These are phyloP conservation scores for Octomys mimax DNA, from an alignment of 2,797 vertebrate species.

Conservation along the genomic window DNA sequence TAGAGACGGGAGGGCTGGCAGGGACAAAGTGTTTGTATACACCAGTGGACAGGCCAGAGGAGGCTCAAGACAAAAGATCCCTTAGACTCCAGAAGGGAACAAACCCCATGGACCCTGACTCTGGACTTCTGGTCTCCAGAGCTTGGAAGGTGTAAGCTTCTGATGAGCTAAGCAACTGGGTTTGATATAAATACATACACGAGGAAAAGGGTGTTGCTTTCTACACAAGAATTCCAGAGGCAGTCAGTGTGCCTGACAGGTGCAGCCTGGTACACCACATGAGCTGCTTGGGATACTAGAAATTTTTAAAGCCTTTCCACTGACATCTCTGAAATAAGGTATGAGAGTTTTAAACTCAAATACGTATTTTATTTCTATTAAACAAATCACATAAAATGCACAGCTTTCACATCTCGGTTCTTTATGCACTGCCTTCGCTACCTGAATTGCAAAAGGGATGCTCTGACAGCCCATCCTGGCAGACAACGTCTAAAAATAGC, in stretches of 20 bases:
- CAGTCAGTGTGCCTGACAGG: neutral
- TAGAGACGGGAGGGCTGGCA: neutral
- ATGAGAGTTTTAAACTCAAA: neutral
- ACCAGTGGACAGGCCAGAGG: neutral
- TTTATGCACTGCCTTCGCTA: neutral
- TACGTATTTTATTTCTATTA: neutral
- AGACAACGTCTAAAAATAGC: neutral
- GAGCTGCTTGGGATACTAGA: neutral
- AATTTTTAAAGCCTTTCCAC: neutral
- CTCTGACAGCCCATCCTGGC: neutral
- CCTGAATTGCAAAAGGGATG: neutral
- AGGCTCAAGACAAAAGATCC: neutral
- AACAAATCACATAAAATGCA: neutral
- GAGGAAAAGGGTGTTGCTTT: neutral
- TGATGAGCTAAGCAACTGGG: neutral
- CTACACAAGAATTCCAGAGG: neutral
- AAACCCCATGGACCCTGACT: neutral
- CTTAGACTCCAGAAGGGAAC: neutral
- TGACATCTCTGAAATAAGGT: neutral
- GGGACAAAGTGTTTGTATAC: neutral
- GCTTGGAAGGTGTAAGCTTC: neutral
- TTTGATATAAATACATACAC: neutral
- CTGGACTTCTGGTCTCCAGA: neutral
- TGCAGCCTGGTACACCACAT: neutral
- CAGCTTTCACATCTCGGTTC: neutral